phyloP scores from a whole-genome alignment of 2,113 vertebrate genomes.

The Hypocryptadius cinnamomeus region DNA sequence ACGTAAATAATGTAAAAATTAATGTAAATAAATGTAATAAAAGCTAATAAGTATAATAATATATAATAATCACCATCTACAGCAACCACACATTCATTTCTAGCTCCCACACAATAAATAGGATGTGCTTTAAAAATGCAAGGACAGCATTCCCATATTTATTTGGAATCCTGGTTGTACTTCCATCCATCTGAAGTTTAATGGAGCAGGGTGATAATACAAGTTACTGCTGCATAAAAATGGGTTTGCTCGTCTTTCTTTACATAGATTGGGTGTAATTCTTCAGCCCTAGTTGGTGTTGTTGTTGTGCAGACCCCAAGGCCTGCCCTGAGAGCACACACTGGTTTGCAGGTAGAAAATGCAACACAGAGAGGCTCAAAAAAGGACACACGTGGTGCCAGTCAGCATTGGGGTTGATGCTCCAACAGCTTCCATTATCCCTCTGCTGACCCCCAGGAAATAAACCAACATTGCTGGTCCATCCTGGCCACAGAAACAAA shows the following conservation, averaged over 20 bases:
- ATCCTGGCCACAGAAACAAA: background rate
- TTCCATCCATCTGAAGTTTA: background rate
- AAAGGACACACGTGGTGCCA: background rate
- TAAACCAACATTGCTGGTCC: background rate
- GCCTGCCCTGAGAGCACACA: background rate
- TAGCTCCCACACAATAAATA: background rate
- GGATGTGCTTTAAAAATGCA: background rate
- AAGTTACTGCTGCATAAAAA: background rate
- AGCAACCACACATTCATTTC: background rate
- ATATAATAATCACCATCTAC: background rate
- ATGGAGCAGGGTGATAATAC: background rate
- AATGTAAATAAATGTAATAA: background rate
- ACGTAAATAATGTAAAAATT: too few relatives aligned
- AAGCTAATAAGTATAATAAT: background rate
- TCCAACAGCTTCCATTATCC: background rate
- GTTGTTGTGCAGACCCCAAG: background rate
- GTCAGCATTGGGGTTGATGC: background rate
- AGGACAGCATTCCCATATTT: background rate
- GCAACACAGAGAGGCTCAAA: background rate
- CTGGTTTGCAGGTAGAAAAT: background rate
- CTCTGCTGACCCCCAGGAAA: background rate
- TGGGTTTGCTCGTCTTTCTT: background rate
- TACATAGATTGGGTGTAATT: background rate
- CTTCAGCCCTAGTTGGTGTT: background rate
- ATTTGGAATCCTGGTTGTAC: background rate